phyloP scores from a whole-genome alignment of 2,113 vertebrate genomes.

The Gallinago undulata region DNA sequence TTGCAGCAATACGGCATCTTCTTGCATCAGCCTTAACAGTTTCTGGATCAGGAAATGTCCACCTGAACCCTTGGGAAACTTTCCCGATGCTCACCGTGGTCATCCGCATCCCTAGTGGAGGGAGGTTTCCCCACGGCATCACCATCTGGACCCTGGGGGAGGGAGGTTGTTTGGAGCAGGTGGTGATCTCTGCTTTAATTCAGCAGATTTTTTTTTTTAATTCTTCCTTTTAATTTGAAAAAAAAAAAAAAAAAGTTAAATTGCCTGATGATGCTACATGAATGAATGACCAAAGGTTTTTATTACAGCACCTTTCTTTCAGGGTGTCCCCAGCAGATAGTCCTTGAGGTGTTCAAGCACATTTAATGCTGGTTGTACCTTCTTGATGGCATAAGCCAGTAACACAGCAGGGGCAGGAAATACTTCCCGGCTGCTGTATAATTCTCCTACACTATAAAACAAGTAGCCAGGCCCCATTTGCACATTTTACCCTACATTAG shows the following conservation, averaged over 20 bases:
- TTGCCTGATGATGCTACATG: not conserved
- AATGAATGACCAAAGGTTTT: not conserved
- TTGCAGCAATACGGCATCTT: not conserved
- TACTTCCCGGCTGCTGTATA: not conserved
- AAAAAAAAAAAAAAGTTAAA: not conserved
- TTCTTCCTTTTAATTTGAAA: not conserved
- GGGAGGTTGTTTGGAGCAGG: not conserved
- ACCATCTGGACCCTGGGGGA: rapidly evolving
- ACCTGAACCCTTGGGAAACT: not conserved
- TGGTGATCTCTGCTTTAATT: not conserved
- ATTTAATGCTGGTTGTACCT: rapidly evolving
- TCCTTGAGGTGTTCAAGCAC: not conserved
- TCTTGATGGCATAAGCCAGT: not conserved
- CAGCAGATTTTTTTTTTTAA: not conserved
- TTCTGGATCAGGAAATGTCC: not conserved
- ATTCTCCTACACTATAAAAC: not conserved
- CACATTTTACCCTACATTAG: not conserved
- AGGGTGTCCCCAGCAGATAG: too few relatives aligned
- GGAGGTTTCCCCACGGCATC: not conserved
- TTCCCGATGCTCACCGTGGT: not conserved
- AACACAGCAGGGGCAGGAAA: not conserved
- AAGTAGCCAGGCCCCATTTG: not conserved
- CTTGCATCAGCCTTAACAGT: not conserved
- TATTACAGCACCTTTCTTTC: not conserved
- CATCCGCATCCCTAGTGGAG: rapidly evolving